phyloP scores from a whole-genome alignment of 2,797 vertebrate genomes.

The Peromyscus nudipes region DNA sequence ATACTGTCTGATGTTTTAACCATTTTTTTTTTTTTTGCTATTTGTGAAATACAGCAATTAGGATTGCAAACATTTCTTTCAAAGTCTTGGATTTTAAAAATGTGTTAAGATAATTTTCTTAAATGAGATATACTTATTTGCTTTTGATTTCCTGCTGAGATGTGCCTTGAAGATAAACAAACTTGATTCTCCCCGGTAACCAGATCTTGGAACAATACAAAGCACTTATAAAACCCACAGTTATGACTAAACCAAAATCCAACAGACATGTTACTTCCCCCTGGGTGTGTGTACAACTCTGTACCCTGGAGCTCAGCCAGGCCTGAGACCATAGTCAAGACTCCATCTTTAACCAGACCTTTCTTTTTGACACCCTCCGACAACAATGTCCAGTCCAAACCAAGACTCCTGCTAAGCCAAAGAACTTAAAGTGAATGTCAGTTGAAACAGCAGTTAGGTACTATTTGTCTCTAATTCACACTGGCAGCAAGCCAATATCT shows the following conservation, averaged over 20 bases:
- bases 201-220: neutral
- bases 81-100: constrained; percentile 28
- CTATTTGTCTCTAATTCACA: no score
- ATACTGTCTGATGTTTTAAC: neutral
- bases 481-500: neutral
- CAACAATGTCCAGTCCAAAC: neutral
- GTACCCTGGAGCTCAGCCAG: neutral
- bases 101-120: neutral
- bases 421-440: neutral
- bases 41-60: constrained; percentile 32
- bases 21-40: neutral
- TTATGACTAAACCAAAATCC: neutral
- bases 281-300: neutral
- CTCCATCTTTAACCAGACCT: accelerated
- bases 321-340: neutral
- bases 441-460: neutral
- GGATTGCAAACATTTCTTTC: neutral
- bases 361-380: neutral
- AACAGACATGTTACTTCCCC: neutral
- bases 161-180: neutral
- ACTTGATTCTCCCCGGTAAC: neutral
- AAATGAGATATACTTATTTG: constrained; percentile 2
- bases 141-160: neutral
- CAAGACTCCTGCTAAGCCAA: neutral
- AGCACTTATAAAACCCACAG: neutral